Evolutionary conservation across 2,797 vertebrate genomes (phyloP), one percentile per base, ranked within the genome.

Genomic region (Agapornis canus): DNA sequence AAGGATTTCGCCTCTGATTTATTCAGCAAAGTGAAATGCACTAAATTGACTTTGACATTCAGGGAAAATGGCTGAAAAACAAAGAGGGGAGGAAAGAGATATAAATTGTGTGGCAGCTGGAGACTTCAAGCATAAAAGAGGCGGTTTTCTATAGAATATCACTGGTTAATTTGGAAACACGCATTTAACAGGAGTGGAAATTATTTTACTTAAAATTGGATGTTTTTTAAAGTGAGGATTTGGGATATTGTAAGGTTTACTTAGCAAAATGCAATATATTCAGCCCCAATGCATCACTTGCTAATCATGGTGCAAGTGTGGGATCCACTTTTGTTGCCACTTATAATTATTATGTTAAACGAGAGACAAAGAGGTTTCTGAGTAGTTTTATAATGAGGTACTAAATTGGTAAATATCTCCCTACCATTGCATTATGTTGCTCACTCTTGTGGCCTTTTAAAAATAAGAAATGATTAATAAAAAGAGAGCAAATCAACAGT

Each of bases 21-120:
- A 98, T 98, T 98, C 98, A 98, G 98, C 98, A 98, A 98, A 98
- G 98, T 98, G 98, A 98, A 98, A 98, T 98, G 97, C 98, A 98
- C 98, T 99, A 99, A 99, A 99, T 99, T 98, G 99, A 98, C 98
- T 98, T 98, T 98, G 98, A 99, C 98, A 98, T 98, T 98, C 98
- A 97, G 98, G 98, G 98, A 98, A 98, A 98, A 99, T 98, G 97
- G 97, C 98, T 98, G 97, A 97, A 98, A 98, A 98, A 98, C 98
- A 98, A 98, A 98, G 97, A 98, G 97, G 95, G 94, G 94, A 97
- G 95, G 96, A 98, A 98, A 98, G 97, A 98, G 97, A 98, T 96
- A 98, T 97, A 98, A 98, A 98, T 97, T 97, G 96, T 96, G 81
- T 96, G 97, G 98, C 97, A 98, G 97, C 97, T 97, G 97, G 95